phyloP scores from a whole-genome alignment of 1,140 invertebrate genomes.

The Sweltsa coloradensis region DNA sequence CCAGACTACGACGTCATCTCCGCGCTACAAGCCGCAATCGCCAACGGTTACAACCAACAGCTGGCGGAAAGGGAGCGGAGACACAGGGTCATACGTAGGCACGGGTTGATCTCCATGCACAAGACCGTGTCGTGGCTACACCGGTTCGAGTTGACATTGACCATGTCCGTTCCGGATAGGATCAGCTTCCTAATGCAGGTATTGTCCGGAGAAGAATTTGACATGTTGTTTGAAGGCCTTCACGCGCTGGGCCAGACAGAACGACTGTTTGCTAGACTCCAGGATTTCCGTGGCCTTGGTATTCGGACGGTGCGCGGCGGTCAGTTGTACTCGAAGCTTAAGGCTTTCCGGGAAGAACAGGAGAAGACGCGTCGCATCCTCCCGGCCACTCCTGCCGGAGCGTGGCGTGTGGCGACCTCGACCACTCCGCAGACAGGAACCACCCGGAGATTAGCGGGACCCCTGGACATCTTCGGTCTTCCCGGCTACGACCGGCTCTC shows the following conservation, averaged over 20 bases:
- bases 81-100: constrained; percentile 57
- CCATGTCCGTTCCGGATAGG: too few relatives aligned
- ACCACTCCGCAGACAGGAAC: constrained; percentile 14
- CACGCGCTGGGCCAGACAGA: too few relatives aligned
- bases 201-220: too few relatives aligned
- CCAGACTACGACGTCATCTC: constrained; percentile 38
- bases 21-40: constrained; percentile 52
- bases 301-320: too few relatives aligned
- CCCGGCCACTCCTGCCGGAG: not conserved
- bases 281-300: too few relatives aligned
- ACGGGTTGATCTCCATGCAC: constrained; percentile 67
- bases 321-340: constrained; percentile 49
- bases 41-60: constrained; percentile 54
- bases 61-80: constrained; percentile 56
- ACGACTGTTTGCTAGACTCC: too few relatives aligned
- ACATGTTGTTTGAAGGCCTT: too few relatives aligned
- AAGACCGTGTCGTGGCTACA: constrained; percentile 46
- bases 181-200: too few relatives aligned
- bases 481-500: constrained; percentile 68
- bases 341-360: constrained; percentile 42
- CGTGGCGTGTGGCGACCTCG: not conserved
- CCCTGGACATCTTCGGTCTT: constrained; percentile 61
- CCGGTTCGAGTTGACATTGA: constrained; percentile 51
- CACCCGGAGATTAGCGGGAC: constrained; percentile 35
- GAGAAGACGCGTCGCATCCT: constrained; percentile 32